Evolutionary conservation across 2,797 vertebrate genomes (phyloP), one percentile per base, ranked within the genome.

Genomic region (Botia kubotai): DNA sequence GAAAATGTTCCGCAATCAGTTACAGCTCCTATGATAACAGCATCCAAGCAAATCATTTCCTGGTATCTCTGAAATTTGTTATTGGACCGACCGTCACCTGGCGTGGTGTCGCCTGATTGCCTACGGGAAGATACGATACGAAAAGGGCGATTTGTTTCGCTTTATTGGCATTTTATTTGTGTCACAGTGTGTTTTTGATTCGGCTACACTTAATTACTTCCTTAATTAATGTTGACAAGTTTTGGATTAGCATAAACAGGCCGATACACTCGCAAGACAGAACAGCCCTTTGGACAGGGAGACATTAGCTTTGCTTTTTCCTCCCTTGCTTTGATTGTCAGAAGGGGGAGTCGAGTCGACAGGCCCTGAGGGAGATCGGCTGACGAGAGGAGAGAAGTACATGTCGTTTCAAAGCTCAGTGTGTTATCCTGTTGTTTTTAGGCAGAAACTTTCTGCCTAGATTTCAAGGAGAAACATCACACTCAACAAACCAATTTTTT

Each of bases 211-310:
- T 79, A 83, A 82, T 82, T 79, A 73, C 74, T 75, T 77, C 33
- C 70, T 83, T 86, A 79, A 84, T 81, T 78, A 72, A 68, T 81
- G 73, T 79, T 78, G 78, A 84, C 70, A 83, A 57, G 66, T 67
- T 68, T 78, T 17, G 75, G 78, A 86, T 86, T 84, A 69, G 75
- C 78, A 82, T 58, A 81, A 84, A 85, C 78, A 72, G 72, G 50
- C 69, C 21, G 75, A 80, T 78, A 73, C 77, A 55, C 66, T 84
- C 65, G 66, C 66, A 48, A 70, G 50, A 77, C n/a, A 70, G 73
- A 79, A 65, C 76, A 81, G 53, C 50, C 75, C 57, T 81, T 29
- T 58, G 58, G 73, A 83, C 69, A 81, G 50, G 23, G 33, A 70
- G 80, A 77, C 66, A 79, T 79, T 74, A 55, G 63, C 66, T 79